Evolutionary conservation across 2,888 invertebrate species (phyloP), one percentile per base, ranked within the genome.

Genomic region (Tinea pellionella): DNA sequence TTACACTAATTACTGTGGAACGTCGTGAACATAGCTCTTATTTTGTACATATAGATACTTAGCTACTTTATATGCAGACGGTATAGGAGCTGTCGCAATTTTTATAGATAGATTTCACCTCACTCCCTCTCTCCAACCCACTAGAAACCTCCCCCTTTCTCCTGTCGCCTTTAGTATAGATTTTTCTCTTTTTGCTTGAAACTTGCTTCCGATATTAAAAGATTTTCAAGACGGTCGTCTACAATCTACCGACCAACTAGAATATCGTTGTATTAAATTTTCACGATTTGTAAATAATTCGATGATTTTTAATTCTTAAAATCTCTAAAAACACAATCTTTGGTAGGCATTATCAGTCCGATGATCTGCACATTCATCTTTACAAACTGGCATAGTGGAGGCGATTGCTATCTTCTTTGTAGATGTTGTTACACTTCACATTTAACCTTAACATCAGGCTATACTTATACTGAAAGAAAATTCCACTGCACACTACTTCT

Each of bases 161-260:
- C 60, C 41, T 73, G 73, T 75, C 77, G 75, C 74, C 75, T 75
- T 67, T 32, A 67, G 67, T 75, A 78, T 77, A 75, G 75, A 76
- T 75, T 77, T 79, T 80, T 76, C 75, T 61, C 61, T 62, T 63
- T 80, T 80, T 77, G 71, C 71, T 72, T 67, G 69, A 65, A 65
- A 65, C 53, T 24, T 37, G 24, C 41, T 60, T 55, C 56, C 57
- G 61, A 61, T 61, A 61, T 61, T 61, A 61, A 60, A 61, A 57
- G 57, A 57, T 61, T 60, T 60, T 41, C 56, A 30, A 32, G 60
- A 55, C 53, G 55, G 60, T 32, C 15, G 15, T 6, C 57, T 60
- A 13, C 55, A 60, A 55, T 15, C 30, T 19, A 24, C 24, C 43
- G 7, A 29, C 53, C 43, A n/a, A 29, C 53, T 24, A 47, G 47